Conservation (phyloP, 1,140 invertebrate genomes). For the Bombus haemorrhoidalis region DNA sequence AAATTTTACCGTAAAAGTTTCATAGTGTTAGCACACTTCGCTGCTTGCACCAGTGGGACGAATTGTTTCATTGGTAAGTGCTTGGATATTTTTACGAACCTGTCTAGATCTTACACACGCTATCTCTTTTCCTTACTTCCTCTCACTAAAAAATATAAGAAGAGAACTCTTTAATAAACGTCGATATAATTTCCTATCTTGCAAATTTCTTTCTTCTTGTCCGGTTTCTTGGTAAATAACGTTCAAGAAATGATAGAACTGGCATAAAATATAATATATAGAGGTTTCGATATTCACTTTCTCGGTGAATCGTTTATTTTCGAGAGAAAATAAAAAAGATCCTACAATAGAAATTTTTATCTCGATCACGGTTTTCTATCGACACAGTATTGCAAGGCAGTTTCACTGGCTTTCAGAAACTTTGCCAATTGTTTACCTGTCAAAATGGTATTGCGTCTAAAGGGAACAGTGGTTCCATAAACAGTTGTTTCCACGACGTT, state of each 20-base stretch:
- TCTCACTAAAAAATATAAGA: background rate
- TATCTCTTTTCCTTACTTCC: slow-evolving; percentile 5
- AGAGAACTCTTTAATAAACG: slow-evolving; percentile 27
- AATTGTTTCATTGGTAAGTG: slow-evolving; percentile 63
- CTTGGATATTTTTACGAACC: slow-evolving; percentile 55
- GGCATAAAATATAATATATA: background rate
- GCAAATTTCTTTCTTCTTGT: background rate
- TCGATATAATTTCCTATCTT: background rate
- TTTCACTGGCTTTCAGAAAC: background rate
- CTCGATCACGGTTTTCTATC: background rate
- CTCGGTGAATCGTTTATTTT: background rate
- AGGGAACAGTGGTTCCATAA: background rate
- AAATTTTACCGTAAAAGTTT: slow-evolving; percentile 68
- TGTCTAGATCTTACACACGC: slow-evolving; percentile 14
- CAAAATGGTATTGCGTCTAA: background rate
- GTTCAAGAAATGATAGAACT: background rate
- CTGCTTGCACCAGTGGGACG: slow-evolving; percentile 55
- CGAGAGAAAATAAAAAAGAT: background rate
- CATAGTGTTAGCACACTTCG: slow-evolving; percentile 65
- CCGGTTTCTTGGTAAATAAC: too few relatives aligned
- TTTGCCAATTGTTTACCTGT: background rate
- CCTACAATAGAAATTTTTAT: background rate
- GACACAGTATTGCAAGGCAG: background rate
- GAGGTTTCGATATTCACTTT: background rate
- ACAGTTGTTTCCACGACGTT: slow-evolving; percentile 9